These are phyloP conservation scores for Acrocephalus arundinaceus DNA, from an alignment of 2,113 vertebrate species.

Conservation along the genomic window DNA sequence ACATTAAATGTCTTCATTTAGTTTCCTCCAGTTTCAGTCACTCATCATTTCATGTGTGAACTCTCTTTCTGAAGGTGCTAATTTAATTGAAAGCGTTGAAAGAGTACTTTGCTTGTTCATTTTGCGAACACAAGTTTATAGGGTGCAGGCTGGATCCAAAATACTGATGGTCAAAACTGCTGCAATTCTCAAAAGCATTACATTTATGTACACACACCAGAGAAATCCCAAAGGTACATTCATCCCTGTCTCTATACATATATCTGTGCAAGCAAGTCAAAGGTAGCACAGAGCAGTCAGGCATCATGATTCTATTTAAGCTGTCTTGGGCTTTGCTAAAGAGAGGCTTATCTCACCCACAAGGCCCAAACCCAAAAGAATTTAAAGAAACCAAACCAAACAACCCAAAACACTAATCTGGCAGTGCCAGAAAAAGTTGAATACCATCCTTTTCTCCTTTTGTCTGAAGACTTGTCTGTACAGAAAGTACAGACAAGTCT, in stretches of 20 bases:
- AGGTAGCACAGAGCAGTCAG: background rate
- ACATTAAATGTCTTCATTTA: background rate
- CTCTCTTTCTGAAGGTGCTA: background rate
- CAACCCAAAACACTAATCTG: background rate
- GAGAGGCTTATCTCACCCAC: background rate
- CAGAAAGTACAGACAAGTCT: background rate
- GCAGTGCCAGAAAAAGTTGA: background rate
- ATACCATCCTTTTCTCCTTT: background rate
- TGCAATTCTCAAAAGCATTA: background rate
- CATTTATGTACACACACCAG: background rate
- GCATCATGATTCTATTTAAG: background rate
- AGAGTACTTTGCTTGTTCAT: background rate
- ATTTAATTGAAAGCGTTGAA: background rate
- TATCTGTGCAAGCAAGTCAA: background rate
- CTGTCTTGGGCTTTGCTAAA: background rate
- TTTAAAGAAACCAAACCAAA: fast-evolving
- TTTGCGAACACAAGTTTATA: background rate
- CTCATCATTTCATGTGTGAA: background rate
- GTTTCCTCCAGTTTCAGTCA: background rate
- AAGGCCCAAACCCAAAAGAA: background rate
- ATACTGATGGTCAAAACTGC: background rate
- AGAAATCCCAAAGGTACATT: background rate
- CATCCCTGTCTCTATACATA: background rate
- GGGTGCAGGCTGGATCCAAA: background rate
- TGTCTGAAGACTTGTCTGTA: background rate